Percentiles rank a stretch among this genome's conserved stretches.
Evolutionary conservation across 37 sponge, comb jelly and placozoan genomes (phyloP).

Genomic region (Spongilla lacustris): DNA sequence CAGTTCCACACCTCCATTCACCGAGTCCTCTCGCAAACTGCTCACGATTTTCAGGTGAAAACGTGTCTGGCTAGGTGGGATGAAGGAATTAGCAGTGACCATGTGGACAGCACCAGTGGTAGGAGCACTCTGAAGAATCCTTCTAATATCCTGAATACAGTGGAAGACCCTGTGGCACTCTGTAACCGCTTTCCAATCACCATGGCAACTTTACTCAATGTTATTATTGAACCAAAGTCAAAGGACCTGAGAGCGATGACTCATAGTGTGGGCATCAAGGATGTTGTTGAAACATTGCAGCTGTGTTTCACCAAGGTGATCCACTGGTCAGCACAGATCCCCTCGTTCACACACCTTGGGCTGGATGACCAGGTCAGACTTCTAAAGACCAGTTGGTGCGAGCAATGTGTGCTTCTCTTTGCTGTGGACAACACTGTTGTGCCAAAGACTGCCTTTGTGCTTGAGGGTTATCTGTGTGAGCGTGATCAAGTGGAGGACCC

Average conservation of each 20-base stretch:
- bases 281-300: slow-evolving; percentile 71
- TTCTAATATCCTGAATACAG: neutral
- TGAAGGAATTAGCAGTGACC: neutral
- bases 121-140: neutral
- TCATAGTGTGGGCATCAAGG: slow-evolving; percentile 47
- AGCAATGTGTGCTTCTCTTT: slow-evolving; percentile 71
- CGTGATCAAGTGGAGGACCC: slow-evolving; percentile 71
- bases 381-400: slow-evolving; percentile 84
- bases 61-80: slow-evolving; percentile 12
- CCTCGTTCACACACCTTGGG: slow-evolving; percentile 70
- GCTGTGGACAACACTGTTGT: slow-evolving; percentile 62
- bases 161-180: neutral
- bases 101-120: neutral
- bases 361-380: slow-evolving; percentile 90
- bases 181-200: neutral
- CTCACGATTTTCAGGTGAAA: neutral
- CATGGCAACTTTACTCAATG: neutral
- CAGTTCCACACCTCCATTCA: slow-evolving; percentile 6
- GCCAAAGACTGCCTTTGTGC: slow-evolving; percentile 60
- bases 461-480: slow-evolving; percentile 51
- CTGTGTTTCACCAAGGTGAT: slow-evolving; percentile 77
- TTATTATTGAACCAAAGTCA: slow-evolving; percentile 9
- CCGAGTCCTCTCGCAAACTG: neutral
- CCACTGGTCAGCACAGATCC: slow-evolving; percentile 91
- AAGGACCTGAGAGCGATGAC: slow-evolving; percentile 33